Base-by-base conservation (phyloP, 2,113 vertebrate species). In the Nicator chloris region DNA sequence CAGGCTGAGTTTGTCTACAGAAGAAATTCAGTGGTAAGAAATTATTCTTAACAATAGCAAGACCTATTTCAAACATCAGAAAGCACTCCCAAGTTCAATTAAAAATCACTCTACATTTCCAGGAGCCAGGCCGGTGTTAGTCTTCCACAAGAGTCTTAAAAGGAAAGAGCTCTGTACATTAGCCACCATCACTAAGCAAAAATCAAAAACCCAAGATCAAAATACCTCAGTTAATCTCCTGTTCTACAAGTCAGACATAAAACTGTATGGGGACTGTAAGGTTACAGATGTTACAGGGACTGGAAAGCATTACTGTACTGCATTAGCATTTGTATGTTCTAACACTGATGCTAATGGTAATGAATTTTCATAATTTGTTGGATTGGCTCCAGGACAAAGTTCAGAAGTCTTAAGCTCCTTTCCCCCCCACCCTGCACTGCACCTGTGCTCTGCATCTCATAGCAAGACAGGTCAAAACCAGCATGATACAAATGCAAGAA, bases 1-100 rank as follows among this genome's bases (percentile, higher is more conserved):
- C 79, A 0, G 98, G 96, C 96, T 98, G 99, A 11, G 98, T 98
- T 98, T 99, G 99, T 82, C 99, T 99, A 91, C 15, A 94, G 95
- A 94, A 92, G 31, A 96, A 80, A 77, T 77, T 27, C 84, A 22
- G 59, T 11, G 21, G 44, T 91, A 68, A 93, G 53, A 80, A 90
- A 73, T 53, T 1, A 82, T 64, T 82, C 64, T 70, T 76, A 93
- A 68, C 27, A 84, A 7, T 44, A 71, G 21, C 28, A 61, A 54
- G 37, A 65, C 15, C 22, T 64, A 71, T 40, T 60, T 81, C 68
- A 88, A 80, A 47, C 10, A 64, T 63, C 54, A 20, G 26, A 73
- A 94, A 60, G 44, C 22, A 19, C 15, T 91, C 40, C 17, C 13
- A 54, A 59, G 10, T 61, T 56, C 30, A 65, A 28, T 59, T 65